Base-by-base conservation (phyloP, 2,888 invertebrate species). In the Rhagophthalmus giganteus region DNA sequence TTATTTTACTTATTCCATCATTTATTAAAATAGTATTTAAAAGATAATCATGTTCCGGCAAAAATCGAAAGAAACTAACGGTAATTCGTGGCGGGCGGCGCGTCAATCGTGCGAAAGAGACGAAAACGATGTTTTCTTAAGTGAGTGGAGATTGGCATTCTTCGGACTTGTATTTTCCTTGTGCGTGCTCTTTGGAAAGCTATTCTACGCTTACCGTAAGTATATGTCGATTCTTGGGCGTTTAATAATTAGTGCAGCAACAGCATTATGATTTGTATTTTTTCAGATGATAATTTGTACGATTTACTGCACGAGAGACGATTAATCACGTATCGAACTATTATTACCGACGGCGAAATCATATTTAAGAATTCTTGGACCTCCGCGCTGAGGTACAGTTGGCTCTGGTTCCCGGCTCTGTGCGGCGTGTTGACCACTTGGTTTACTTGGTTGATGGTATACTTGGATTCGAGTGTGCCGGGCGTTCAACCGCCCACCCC, bases 401-500 rank as follows among this genome's bases (percentile, higher is more conserved):
- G 59, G 20, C 49, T 72, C 52, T 73, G 74, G 71, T 57, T 75
- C 33, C 74, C 75, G 6, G 46, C 65, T 2, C 8, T 74, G 2
- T 79, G 78, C 67, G 83, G 83, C 2, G 53, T 79, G 8, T 61
- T 76, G 2, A 70, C 78, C 39, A 76, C 79, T n/a, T 71, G 76
- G 58, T 78, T 82, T 58, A 79, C 79, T 4, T 82, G 81, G 76
- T 72, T 76, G 46, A 77, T 84, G 61, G 78, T 83, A 12, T 84
- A 82, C 69, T 74, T 82, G 60, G 84, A 84, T 67, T 84, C 83
- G 49, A 75, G 75, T 59, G 73, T 79, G 33, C 83, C 84, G 1
- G 84, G 84, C 9, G 67, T 81, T 2, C 74, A 77, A 66, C 83
- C 84, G 13, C 82, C 82, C 2, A 76, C 79, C 31, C 82, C 83